These are phyloP conservation scores for Calosoma granatense DNA, from an alignment of 1,140 invertebrate genomes.

Conservation along the genomic window DNA sequence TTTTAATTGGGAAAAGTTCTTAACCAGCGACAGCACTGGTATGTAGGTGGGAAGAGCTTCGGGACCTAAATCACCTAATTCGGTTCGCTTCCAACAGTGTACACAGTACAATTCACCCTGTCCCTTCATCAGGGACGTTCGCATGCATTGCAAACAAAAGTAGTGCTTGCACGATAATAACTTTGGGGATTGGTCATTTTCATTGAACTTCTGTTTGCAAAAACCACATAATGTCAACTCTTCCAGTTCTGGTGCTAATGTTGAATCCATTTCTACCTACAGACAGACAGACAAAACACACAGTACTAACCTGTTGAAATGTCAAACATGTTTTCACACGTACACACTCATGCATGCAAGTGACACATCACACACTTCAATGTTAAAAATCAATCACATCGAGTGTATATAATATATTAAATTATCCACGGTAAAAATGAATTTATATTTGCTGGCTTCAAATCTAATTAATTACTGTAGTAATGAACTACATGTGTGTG, in stretches of 20 bases:
- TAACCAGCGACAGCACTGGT: slow-evolving; percentile 50
- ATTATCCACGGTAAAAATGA: too few relatives aligned
- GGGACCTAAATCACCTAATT: slow-evolving; percentile 46
- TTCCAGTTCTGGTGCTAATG: slow-evolving; percentile 50
- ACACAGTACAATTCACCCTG: slow-evolving; percentile 51
- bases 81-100: slow-evolving; percentile 56
- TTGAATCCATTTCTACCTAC: slow-evolving; percentile 35
- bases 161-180: slow-evolving; percentile 64
- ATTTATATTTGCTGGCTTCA: too few relatives aligned
- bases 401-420: too few relatives aligned
- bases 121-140: slow-evolving; percentile 49
- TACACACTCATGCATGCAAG: too few relatives aligned
- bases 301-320: neutral
- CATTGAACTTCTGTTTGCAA: slow-evolving; percentile 60
- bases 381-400: too few relatives aligned
- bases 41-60: slow-evolving; percentile 55
- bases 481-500: too few relatives aligned
- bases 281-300: too few relatives aligned
- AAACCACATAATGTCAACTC: slow-evolving; percentile 58
- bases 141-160: slow-evolving; percentile 63
- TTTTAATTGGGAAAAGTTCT: slow-evolving; percentile 46
- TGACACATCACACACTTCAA: too few relatives aligned
- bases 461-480: too few relatives aligned
- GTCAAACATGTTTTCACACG: too few relatives aligned
- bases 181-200: slow-evolving; percentile 56